Percentiles rank a stretch among this genome's conserved stretches.
Conservation (phyloP, 2,797 vertebrate genomes). For the Propithecus perrieri region DNA sequence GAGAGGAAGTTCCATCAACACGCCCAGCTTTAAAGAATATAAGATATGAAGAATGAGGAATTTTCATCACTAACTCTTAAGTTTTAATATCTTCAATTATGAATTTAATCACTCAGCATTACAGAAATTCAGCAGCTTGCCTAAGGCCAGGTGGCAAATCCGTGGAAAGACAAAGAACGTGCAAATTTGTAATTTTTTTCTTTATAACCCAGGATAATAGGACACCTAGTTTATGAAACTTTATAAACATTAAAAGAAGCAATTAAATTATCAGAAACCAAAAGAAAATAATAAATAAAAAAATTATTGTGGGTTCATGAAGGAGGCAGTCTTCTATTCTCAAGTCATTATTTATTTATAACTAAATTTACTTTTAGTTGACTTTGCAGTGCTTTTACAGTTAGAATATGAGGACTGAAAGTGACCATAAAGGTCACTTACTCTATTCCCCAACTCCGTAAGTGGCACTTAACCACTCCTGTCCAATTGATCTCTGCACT, state of each 20-base stretch:
- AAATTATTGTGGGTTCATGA: background rate
- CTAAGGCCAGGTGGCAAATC: background rate
- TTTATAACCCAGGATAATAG: background rate
- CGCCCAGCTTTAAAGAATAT: background rate
- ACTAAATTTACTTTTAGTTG: background rate
- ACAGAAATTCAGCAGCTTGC: background rate
- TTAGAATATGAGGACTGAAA: background rate
- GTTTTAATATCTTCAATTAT: background rate
- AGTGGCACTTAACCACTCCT: background rate
- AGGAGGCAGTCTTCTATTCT: background rate
- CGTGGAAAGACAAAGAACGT: background rate
- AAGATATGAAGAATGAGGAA: background rate
- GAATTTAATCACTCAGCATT: background rate
- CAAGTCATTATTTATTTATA: background rate
- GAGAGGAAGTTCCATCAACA: background rate
- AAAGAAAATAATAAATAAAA: constrained; percentile 36
- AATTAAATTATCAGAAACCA: constrained; percentile 31
- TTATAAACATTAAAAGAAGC: background rate
- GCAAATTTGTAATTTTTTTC: constrained; percentile 31
- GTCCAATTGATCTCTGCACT: background rate
- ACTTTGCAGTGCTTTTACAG: background rate
- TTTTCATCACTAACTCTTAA: background rate
- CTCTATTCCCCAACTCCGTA: background rate
- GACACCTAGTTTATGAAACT: background rate
- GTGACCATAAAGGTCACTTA: background rate